Conservation (phyloP, 2,113 vertebrate species). For the Galeopterus variegatus region DNA sequence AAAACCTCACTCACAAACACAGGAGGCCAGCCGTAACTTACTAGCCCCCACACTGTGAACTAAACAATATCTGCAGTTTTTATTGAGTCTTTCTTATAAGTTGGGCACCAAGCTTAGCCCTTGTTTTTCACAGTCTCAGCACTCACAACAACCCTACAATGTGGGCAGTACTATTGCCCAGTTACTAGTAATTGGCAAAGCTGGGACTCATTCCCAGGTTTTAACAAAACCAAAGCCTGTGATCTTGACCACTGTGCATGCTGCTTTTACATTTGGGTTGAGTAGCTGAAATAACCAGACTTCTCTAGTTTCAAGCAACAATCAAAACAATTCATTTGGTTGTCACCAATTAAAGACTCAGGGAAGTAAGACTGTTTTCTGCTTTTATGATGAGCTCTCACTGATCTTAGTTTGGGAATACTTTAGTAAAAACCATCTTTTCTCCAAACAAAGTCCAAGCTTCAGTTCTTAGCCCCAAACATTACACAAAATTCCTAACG, state of each 20-base stretch:
- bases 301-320: slow-evolving; percentile 27
- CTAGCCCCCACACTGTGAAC: background rate
- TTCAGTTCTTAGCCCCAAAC: background rate
- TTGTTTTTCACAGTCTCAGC: slow-evolving; percentile 44
- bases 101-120: background rate
- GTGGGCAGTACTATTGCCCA: background rate
- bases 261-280: background rate
- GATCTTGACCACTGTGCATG: background rate
- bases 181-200: background rate
- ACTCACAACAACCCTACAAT: background rate
- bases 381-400: background rate
- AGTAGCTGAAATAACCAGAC: background rate
- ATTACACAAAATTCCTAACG: background rate
- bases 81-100: background rate
- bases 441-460: background rate
- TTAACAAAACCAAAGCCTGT: slow-evolving; percentile 14
- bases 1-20: background rate
- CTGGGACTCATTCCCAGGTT: background rate
- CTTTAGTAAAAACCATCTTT: background rate
- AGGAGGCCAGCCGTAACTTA: too few species aligned
- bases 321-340: background rate
- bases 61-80: background rate
- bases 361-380: background rate
- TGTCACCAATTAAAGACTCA: slow-evolving; percentile 4
- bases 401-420: background rate